Conservation (phyloP, 2,888 invertebrate species). For the Watsonalla binaria region DNA sequence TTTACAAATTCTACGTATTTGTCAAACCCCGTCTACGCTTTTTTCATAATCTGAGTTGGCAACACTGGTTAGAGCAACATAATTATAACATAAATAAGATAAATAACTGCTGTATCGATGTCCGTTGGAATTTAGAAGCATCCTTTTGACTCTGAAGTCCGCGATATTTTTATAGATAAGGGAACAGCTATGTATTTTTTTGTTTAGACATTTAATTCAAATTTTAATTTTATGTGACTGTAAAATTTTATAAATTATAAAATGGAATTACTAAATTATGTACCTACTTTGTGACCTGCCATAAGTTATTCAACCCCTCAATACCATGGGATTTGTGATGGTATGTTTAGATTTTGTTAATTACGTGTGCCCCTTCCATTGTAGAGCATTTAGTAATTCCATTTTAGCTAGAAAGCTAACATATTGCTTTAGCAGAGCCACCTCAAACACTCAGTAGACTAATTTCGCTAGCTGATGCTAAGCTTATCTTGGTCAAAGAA, state of each 20-base stretch:
- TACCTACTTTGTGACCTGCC: slow-evolving; percentile 10
- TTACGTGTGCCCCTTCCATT: slow-evolving; percentile 41
- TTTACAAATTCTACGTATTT: too few relatives aligned
- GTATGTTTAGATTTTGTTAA: slow-evolving; percentile 35
- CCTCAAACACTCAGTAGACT: not conserved
- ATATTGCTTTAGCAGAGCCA: too few relatives aligned
- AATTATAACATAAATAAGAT: too few relatives aligned
- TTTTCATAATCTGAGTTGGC: too few relatives aligned
- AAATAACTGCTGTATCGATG: too few relatives aligned
- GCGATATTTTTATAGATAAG: too few relatives aligned
- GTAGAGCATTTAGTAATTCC: slow-evolving; percentile 60
- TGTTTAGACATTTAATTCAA: slow-evolving; percentile 8
- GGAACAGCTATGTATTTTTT: not conserved
- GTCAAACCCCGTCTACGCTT: too few relatives aligned
- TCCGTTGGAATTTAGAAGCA: too few relatives aligned
- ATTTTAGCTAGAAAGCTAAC: slow-evolving; percentile 32
- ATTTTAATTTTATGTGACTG: too few relatives aligned
- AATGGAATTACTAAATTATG: slow-evolving; percentile 68
- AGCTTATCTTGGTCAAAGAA: too few relatives aligned
- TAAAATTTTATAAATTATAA: slow-evolving; percentile 19
- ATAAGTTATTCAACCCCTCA: slow-evolving; percentile 4
- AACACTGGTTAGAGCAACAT: too few relatives aligned
- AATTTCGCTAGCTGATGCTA: not conserved
- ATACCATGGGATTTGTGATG: slow-evolving; percentile 8
- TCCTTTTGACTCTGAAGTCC: too few relatives aligned